Evolutionary conservation across 2,888 invertebrate species (phyloP).

Genomic region (Spicauda simplicius): DNA sequence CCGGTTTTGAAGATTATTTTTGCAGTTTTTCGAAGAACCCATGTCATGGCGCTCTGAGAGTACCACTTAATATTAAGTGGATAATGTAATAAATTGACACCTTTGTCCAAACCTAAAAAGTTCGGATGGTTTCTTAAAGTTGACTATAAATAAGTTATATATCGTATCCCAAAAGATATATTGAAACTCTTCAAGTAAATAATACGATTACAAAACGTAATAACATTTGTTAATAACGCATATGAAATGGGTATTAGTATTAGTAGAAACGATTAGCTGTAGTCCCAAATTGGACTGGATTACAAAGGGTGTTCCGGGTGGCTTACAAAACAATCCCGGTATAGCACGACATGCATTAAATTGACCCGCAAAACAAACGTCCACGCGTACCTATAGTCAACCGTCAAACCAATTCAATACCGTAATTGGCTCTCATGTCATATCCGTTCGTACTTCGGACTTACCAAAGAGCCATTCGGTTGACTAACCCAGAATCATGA

Average conservation of each 20-base stretch:
- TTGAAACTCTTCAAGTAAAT: not conserved
- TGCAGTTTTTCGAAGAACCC: too few species aligned
- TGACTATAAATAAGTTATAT: too few species aligned
- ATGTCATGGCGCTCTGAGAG: too few species aligned
- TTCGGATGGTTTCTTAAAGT: too few species aligned
- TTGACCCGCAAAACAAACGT: constrained; percentile 12
- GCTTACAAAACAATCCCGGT: constrained; percentile 3
- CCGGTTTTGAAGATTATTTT: too few species aligned
- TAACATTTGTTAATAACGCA: too few species aligned
- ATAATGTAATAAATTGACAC: too few species aligned
- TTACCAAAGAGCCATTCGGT: constrained; percentile 22
- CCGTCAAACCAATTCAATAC: constrained; percentile 66
- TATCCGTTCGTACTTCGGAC: constrained; percentile 34
- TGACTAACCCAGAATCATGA: constrained; percentile 61
- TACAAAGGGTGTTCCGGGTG: not conserved
- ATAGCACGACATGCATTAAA: constrained; percentile 18
- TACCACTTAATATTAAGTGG: too few species aligned
- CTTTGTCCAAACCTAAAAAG: too few species aligned
- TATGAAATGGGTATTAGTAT: not conserved
- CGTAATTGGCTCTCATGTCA: constrained; percentile 67
- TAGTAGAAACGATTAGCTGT: not conserved
- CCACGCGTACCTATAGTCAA: constrained; percentile 42
- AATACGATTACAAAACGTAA: too few species aligned
- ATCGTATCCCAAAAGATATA: too few species aligned
- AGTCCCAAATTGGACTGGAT: constrained; percentile 3